Percentiles rank a stretch among this genome's conserved stretches.
Conservation (phyloP, 2,797 vertebrate species). For the Sus cebifrons region DNA sequence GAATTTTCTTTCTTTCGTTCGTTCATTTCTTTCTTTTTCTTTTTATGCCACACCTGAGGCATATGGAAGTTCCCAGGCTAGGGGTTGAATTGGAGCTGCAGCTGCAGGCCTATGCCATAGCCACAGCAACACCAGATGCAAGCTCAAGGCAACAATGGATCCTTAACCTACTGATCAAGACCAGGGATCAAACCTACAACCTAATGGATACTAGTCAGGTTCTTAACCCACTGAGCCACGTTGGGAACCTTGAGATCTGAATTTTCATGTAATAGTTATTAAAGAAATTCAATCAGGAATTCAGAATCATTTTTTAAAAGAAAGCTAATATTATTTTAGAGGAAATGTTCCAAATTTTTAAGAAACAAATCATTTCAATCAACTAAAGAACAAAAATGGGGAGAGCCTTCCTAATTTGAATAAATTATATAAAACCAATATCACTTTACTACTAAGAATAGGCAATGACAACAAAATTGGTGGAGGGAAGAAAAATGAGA, state of each 20-base stretch:
- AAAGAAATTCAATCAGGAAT: slow-evolving; percentile 28
- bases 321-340: slow-evolving; percentile 44
- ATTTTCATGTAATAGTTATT: slow-evolving; percentile 5
- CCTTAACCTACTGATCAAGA: too few relatives aligned
- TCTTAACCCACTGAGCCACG: too few relatives aligned
- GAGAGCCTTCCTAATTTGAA: slow-evolving; percentile 7
- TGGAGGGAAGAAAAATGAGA: background rate
- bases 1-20: background rate
- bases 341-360: slow-evolving; percentile 10
- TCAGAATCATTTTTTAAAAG: slow-evolving; percentile 9
- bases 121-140: too few relatives aligned
- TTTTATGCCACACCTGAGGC: too few relatives aligned
- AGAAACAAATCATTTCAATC: background rate
- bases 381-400: slow-evolving; percentile 58
- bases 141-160: too few relatives aligned
- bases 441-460: slow-evolving; percentile 45
- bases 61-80: too few relatives aligned
- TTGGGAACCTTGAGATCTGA: background rate
- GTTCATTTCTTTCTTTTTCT: too few relatives aligned
- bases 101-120: too few relatives aligned
- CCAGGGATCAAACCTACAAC: too few relatives aligned
- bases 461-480: background rate
- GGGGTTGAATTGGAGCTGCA: too few relatives aligned
- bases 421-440: background rate
- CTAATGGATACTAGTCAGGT: too few relatives aligned